Evolutionary conservation across 35 echinoderm and acorn worm genomes (phyloP), one percentile per base, ranked within the genome.

Genomic region (Amphiura filiformis): DNA sequence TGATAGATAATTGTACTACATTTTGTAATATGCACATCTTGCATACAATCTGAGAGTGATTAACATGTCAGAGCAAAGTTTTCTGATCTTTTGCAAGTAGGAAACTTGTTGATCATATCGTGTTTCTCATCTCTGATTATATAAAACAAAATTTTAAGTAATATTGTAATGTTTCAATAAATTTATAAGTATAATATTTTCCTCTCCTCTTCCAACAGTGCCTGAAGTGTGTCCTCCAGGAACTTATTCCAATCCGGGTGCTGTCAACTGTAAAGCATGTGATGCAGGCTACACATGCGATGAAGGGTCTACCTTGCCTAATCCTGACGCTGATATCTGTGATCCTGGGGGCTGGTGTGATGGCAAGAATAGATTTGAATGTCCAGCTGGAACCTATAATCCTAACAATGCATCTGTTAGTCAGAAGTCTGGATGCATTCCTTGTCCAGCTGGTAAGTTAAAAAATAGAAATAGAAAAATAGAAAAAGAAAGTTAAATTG

Each of bases 331-430:
- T 18, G 96, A 94, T 57, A 81, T 93, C 1, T 98, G 96, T 56
- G 89, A 94, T 11, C 90, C 92, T 14, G 96, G 96, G 20, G 96
- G 96, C 12, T 98, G 89, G 89, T 98, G 96, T 33, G 96, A 98
- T 56, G 96, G 96, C 23, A 87, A 77, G 78, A 84, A 89, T 41
- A 41, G 85, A 13, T 94, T 78, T 32, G 81, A 91, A 28, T 98
- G 96, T 61, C 96, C 96, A 0, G 34, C 93, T 17, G 96, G 96
- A 2, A 92, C 92, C 0, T 98, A 98, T 84, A 98, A 98, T 57
- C 90, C 96, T 23, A 84, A 94, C 56, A 94, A 94, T 39, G 89
- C 89, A 31, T 98, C 96, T 2, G 75, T 56, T 4, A 87, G 79
- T 56, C 86, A 84, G 39, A 80, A 47, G 20, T 39, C 37, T 0